Percentiles rank a stretch among this genome's conserved stretches.
These are phyloP conservation scores for Crocuta crocuta DNA, from an alignment of 2,113 vertebrate species.

Conservation along the genomic window DNA sequence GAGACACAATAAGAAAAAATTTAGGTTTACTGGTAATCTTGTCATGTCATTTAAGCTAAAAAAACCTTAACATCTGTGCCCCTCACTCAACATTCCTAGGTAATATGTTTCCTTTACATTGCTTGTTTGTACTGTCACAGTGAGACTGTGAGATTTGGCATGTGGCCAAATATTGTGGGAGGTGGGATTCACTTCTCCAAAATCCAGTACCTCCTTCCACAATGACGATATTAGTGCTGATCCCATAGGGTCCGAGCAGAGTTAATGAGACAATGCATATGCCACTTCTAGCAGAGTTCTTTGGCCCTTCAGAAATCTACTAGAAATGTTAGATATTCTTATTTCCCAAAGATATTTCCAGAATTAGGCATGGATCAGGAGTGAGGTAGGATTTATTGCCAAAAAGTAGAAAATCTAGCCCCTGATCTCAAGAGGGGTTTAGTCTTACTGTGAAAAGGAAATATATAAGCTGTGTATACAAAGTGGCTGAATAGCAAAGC, in stretches of 20 bases:
- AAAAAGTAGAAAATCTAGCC: not conserved
- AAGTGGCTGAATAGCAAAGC: not conserved
- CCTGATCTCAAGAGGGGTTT: not conserved
- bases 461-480: not conserved
- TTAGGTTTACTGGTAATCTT: not conserved
- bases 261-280: rapidly evolving
- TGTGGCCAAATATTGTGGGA: not conserved
- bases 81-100: not conserved
- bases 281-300: rapidly evolving
- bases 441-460: not conserved
- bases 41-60: not conserved
- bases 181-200: not conserved
- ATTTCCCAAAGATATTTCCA: not conserved
- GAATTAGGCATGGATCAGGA: not conserved
- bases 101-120: not conserved
- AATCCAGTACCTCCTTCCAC: too few relatives aligned
- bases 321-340: not conserved
- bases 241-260: not conserved
- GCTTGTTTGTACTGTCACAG: not conserved
- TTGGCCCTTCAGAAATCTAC: not conserved
- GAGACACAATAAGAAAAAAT: not conserved
- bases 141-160: not conserved
- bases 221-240: not conserved
- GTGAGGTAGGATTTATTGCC: not conserved
- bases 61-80: not conserved